Evolutionary conservation across 2,797 vertebrate species (phyloP).

Genomic region (Choloepus didactylus): DNA sequence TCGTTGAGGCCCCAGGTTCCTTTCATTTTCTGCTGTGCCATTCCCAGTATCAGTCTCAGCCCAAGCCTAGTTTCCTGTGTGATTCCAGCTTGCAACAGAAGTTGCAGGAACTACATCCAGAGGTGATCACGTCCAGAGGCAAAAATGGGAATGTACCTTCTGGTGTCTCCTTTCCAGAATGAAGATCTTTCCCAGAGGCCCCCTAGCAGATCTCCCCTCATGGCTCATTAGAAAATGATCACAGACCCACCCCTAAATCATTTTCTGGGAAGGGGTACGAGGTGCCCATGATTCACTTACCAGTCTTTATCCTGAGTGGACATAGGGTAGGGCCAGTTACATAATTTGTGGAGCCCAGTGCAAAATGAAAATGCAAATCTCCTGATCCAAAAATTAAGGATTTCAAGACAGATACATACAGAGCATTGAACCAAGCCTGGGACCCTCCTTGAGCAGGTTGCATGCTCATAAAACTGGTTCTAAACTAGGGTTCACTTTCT

Average conservation of each 20-base stretch:
- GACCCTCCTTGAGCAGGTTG: not conserved
- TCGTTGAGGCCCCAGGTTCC: no score
- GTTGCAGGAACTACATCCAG: not conserved
- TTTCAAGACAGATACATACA: not conserved
- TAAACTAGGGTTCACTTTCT: not conserved
- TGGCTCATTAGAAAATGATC: not conserved
- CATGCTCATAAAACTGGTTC: not conserved
- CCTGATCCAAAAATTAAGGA: not conserved
- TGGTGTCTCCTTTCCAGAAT: not conserved
- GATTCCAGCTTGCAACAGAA: not conserved
- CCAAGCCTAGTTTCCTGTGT: not conserved
- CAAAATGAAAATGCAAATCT: not conserved
- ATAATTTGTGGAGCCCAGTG: not conserved
- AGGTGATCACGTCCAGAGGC: not conserved
- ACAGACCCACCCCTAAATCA: not conserved
- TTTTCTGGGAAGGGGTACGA: not conserved
- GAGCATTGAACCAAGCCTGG: not conserved
- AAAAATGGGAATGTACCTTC: not conserved
- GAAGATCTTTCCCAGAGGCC: not conserved
- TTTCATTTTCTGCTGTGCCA: not conserved
- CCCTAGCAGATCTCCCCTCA: not conserved
- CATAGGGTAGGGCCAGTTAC: not conserved
- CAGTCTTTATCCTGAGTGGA: not conserved
- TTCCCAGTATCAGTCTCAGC: not conserved
- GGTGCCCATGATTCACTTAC: not conserved